Percentiles rank a stretch among this genome's conserved stretches.
Conservation (phyloP, 2,797 vertebrate species). For the Chaetodon trifasciatus region DNA sequence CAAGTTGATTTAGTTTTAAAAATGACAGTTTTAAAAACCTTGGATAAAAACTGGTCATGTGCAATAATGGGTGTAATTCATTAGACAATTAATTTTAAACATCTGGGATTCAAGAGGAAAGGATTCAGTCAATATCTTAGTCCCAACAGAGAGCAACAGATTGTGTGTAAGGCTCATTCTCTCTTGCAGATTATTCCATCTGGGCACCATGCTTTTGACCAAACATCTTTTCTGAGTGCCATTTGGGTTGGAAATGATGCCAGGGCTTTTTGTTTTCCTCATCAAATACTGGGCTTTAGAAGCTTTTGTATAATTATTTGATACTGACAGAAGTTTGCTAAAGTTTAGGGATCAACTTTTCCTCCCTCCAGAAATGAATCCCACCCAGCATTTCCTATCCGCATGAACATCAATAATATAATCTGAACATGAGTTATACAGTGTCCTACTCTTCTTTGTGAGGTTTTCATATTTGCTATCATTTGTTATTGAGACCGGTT, state of each 20-base stretch:
- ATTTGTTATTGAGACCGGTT: not conserved
- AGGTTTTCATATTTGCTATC: not conserved
- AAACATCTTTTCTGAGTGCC: slow-evolving; percentile 38
- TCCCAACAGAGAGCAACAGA: slow-evolving; percentile 67
- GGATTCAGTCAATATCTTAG: slow-evolving; percentile 46
- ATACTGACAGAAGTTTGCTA: not conserved
- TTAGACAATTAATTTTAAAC: slow-evolving; percentile 50
- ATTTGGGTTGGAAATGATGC: slow-evolving; percentile 52
- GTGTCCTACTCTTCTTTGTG: not conserved
- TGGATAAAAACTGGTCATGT: slow-evolving; percentile 18
- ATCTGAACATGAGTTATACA: not conserved
- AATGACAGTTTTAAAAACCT: slow-evolving; percentile 20
- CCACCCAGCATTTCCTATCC: not conserved
- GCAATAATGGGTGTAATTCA: slow-evolving; percentile 35
- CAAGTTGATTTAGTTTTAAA: slow-evolving; percentile 16
- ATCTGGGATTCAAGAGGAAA: slow-evolving; percentile 52
- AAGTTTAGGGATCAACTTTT: not conserved
- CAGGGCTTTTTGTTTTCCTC: slow-evolving; percentile 9
- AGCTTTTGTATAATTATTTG: slow-evolving; percentile 12
- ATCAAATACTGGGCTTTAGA: slow-evolving; percentile 16
- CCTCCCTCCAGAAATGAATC: not conserved
- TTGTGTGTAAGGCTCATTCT: slow-evolving; percentile 65
- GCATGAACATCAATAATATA: not conserved
- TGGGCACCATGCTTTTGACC: slow-evolving; percentile 61
- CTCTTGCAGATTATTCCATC: slow-evolving; percentile 64